Evolutionary conservation across 2,113 vertebrate genomes (phyloP), one percentile per base, ranked within the genome.

Genomic region (Tylochromis polylepis): DNA sequence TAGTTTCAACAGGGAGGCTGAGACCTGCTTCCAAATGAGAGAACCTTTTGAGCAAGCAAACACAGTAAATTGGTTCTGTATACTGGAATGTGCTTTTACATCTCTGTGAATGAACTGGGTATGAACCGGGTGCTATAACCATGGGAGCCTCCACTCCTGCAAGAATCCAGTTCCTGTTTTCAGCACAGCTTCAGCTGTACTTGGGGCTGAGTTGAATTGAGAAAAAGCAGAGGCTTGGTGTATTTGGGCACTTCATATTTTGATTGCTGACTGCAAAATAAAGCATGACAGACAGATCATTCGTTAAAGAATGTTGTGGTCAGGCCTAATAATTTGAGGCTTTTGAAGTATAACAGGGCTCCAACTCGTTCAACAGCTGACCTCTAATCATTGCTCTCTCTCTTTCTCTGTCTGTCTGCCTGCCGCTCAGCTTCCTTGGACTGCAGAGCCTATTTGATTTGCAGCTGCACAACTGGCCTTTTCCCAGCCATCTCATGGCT

Each of bases 91-190:
- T 53, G 27, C 27, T 51, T 53, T 53, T 8, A 31, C 27, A 53
- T 53, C 46, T 77, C 46, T 58, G 55, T 43, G 36, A 79, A 24
- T 27, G 34, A 53, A 34, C 8, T 8, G 27, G 24, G 16, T 5
- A 31, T 22, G 18, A 56, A 53, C 20, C 9, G 16, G 5, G 14
- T 43, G 65, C 7, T 53, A 6, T 41, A 77, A 27, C 29, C 51
- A 2, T 2, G 36, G 3, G 12, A 86, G 56, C 79, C 49, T 83
- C 88, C 55, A 11, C 38, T 93, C 79, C 90, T 55, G 4, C 8
- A 11, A n/a, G 1, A 84, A 46, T 95, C 93, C 93, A 92, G 9
- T 85, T 86, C 93, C 82, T 49, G 78, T 88, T 94, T 94, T 94
- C 24, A 3, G 12, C 36, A 15, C 36, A 83, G 56, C 91, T 55